These are phyloP conservation scores for Chamaedrilus cognettii DNA, from an alignment of 2,888 invertebrate genomes.

Conservation along the genomic window DNA sequence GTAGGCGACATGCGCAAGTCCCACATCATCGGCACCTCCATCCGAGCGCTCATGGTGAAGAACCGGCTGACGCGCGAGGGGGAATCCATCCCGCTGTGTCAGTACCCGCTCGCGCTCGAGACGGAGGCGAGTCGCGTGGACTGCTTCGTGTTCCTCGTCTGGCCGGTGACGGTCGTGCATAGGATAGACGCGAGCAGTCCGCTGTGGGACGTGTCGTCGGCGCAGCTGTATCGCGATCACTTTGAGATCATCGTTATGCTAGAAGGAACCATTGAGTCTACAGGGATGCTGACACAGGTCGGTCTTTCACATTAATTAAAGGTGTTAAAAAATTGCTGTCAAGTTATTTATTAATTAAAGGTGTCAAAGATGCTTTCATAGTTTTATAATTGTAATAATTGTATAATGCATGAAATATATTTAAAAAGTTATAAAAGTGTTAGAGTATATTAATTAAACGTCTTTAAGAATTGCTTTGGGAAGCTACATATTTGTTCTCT, in stretches of 20 bases:
- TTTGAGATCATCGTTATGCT: conserved; percentile 97
- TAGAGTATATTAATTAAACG: too few species aligned
- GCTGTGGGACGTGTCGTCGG: conserved; percentile 85
- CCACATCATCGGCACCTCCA: conserved; percentile 33
- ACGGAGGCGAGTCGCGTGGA: conserved; percentile 65
- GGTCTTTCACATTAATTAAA: too few species aligned
- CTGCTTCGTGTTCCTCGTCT: conserved; percentile 93
- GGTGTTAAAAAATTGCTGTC: too few species aligned
- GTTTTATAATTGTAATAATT: too few species aligned
- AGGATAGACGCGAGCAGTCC: conserved; percentile 90
- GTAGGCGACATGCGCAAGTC: conserved; percentile 59
- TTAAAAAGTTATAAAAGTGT: too few species aligned
- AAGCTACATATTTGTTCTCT: too few species aligned
- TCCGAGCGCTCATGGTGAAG: conserved; percentile 34
- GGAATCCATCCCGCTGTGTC: conserved; percentile 90
- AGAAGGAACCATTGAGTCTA: conserved; percentile 58
- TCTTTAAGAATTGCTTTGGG: too few species aligned
- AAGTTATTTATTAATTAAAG: too few species aligned
- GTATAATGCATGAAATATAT: too few species aligned
- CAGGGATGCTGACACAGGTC: conserved; percentile 45
- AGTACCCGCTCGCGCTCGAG: conserved; percentile 64
- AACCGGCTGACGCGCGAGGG: conserved; percentile 74
- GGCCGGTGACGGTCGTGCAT: conserved; percentile 97
- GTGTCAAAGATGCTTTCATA: too few species aligned
- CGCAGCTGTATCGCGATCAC: conserved; percentile 85